Evolutionary conservation across 2,888 invertebrate species (phyloP).

Genomic region (Automeris io): DNA sequence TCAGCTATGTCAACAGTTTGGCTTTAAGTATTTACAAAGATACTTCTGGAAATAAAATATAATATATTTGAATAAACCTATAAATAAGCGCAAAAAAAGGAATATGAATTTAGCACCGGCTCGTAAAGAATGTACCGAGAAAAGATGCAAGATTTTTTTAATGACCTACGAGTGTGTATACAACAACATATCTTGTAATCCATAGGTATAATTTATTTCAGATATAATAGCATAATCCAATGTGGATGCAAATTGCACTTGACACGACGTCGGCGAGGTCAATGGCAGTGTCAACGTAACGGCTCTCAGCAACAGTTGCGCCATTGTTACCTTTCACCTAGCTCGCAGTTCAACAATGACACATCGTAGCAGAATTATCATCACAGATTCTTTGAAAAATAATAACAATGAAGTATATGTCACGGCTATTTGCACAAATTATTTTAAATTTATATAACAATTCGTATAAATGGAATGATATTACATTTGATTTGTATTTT

Average conservation of each 20-base stretch:
- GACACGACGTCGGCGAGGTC: constrained; percentile 51
- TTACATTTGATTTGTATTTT: background rate
- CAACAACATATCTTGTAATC: too few relatives aligned
- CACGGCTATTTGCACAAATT: too few relatives aligned
- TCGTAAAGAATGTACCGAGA: too few relatives aligned
- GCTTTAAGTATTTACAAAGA: too few relatives aligned
- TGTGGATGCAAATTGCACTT: constrained; percentile 48
- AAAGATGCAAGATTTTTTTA: too few relatives aligned
- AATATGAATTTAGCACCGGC: too few relatives aligned
- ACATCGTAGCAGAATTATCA: constrained; percentile 6
- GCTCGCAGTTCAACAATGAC: constrained; percentile 1
- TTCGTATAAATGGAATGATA: background rate
- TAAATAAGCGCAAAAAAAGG: too few relatives aligned
- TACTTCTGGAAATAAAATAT: too few relatives aligned
- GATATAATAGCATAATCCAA: constrained; percentile 19
- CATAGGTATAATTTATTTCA: background rate
- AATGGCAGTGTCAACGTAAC: constrained; percentile 42
- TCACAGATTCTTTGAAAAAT: background rate
- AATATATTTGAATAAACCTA: too few relatives aligned
- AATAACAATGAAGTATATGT: background rate
- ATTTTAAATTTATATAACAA: too few relatives aligned
- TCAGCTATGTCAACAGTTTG: too few relatives aligned
- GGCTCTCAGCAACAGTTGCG: constrained; percentile 24
- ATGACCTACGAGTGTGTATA: too few relatives aligned
- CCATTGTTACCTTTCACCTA: constrained; percentile 29